phyloP scores from a whole-genome alignment of 2,888 invertebrate genomes.

The Lochmaea capreae region DNA sequence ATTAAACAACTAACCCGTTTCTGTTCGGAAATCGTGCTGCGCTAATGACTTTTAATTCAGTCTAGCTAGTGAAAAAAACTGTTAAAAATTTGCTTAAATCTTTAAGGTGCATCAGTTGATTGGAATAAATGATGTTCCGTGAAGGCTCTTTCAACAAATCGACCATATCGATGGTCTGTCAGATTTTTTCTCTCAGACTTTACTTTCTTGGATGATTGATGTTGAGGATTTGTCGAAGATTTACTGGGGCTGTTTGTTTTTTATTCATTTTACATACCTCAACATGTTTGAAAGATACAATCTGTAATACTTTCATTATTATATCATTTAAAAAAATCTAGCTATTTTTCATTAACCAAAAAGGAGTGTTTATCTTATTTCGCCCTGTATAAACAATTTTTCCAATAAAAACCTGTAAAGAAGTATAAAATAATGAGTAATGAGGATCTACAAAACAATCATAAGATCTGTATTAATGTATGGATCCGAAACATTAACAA shows the following conservation, averaged over 20 bases:
- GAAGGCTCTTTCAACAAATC: conserved; percentile 30
- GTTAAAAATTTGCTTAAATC: not conserved
- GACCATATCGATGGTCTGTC: conserved; percentile 33
- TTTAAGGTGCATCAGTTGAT: conserved; percentile 26
- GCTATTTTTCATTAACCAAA: too few species aligned
- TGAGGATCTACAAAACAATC: too few species aligned
- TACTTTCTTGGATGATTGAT: conserved; percentile 18
- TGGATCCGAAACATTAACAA: too few species aligned
- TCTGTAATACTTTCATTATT: not conserved
- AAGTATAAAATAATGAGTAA: too few species aligned
- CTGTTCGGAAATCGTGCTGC: not conserved
- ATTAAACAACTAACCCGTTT: not conserved
- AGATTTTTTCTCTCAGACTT: conserved; percentile 18
- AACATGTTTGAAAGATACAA: not conserved
- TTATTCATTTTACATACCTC: not conserved
- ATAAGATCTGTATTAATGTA: too few species aligned
- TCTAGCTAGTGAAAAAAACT: not conserved
- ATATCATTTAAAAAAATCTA: not conserved
- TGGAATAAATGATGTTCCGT: conserved; percentile 27
- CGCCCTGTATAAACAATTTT: too few species aligned
- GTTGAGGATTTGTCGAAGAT: conserved; percentile 21
- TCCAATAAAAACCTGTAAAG: too few species aligned
- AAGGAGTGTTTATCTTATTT: too few species aligned
- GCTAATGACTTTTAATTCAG: not conserved
- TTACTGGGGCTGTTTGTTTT: conserved; percentile 14